Base-by-base conservation (phyloP, 2,888 invertebrate genomes). In the Clepsis dumicolana region DNA sequence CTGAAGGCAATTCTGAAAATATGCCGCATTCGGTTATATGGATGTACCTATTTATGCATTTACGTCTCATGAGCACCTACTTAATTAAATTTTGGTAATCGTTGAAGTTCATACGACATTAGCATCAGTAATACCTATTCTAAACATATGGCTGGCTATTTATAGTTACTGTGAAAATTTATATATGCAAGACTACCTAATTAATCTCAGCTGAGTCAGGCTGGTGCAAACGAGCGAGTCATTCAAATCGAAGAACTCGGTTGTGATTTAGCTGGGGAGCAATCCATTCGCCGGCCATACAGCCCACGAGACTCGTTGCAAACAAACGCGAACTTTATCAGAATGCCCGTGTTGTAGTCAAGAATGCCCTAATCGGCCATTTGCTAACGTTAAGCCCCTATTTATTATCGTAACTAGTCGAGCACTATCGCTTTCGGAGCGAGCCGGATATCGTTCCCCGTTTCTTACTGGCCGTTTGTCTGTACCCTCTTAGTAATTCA, bases 331-430 rank as follows among this genome's bases (percentile, higher is more conserved):
- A 90, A 91, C 87, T 90, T 89, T 90, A 91, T 89, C 87, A 84
- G 86, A 88, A 89, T 84, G 86, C 86, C 84, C 84, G 86, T 84
- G 86, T 85, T 87, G 86, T 87, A 89, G 85, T 88, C 88, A 87
- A 88, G 89, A 88, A 88, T 87, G 84, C 88, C 86, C 89, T 88
- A 88, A 89, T 89, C 88, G 89, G 82, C 89, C 87, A 88, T 89
- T 89, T 85, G 86, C 86, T 80, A 84, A 80, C 84, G 84, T 85
- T 86, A 88, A 88, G 86, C 84, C 81, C 81, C 87, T 87, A 89
- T 89, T 89, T 89, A 87, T 88, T 90, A 90, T 91, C 82, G 87
- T 86, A 90, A 89, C 89, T 90, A 89, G 90, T 83, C 82, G 80
- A 82, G 82, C 85, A 89, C 90, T 91, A 91, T 90, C 87, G 88